Conservation (phyloP, 2,888 invertebrate genomes). For the Oegoconia quadripuncta region DNA sequence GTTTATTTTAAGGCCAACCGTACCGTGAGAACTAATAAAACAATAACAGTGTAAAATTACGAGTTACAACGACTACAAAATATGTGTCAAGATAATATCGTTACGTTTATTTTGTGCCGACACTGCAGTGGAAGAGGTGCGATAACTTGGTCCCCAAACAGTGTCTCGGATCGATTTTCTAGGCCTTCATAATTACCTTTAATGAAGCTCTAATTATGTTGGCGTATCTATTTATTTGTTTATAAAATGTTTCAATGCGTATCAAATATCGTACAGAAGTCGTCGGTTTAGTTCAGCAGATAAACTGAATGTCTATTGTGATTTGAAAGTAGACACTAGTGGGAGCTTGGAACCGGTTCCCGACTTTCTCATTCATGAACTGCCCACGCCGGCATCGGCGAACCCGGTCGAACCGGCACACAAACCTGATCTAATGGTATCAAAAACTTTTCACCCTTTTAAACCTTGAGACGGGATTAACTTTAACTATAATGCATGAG, state of each 20-base stretch:
- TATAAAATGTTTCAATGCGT: not conserved
- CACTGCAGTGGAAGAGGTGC: too few relatives aligned
- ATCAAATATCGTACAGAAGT: conserved; percentile 37
- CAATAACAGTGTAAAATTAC: conserved; percentile 3
- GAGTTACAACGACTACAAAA: not conserved
- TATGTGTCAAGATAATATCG: conserved; percentile 1
- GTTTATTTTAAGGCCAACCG: conserved; percentile 4
- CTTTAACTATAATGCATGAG: conserved; percentile 8
- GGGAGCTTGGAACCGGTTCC: conserved; percentile 67
- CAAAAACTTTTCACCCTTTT: conserved; percentile 23
- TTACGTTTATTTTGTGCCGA: not conserved
- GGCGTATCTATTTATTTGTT: too few relatives aligned
- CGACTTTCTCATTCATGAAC: conserved; percentile 72
- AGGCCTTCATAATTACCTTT: too few relatives aligned
- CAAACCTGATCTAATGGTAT: conserved; percentile 28
- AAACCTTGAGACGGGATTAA: conserved; percentile 31
- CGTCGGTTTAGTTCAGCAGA: conserved; percentile 34
- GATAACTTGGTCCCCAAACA: too few relatives aligned
- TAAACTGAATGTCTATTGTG: conserved; percentile 65
- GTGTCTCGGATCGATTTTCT: too few relatives aligned
- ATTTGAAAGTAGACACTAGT: conserved; percentile 74
- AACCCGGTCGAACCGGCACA: conserved; percentile 35
- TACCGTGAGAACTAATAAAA: conserved; percentile 4
- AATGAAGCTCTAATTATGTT: too few relatives aligned
- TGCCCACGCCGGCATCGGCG: conserved; percentile 48